Base-by-base conservation (phyloP, 1,140 invertebrate genomes). In the Lepidotrigona ventralis region DNA sequence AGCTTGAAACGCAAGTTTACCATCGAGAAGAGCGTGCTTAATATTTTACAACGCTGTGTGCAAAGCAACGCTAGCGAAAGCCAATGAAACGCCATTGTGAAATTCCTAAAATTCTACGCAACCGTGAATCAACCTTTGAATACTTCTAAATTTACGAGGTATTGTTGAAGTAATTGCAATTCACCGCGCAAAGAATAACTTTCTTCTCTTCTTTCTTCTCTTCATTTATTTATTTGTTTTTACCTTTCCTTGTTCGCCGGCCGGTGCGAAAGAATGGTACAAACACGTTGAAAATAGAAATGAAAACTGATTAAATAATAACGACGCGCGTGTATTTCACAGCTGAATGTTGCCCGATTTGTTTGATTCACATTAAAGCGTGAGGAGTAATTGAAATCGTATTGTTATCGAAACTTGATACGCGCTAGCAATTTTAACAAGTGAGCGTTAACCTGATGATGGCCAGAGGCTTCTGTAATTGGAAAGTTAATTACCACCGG, bases 121-220 rank as follows among this genome's bases (percentile, higher is more conserved):
- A 77, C 63, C 60, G 14, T 58, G 39, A 53, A 77, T 64, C 23
- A 60, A 51, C 46, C 26, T 66, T 66, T 66, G 46, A 51, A 66
- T 66, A 51, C 15, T 77, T 29, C 26, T 29, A 77, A 66, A 63
- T 77, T 53, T 66, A 66, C n/a, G 46, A 66, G 60, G 26, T 21
- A 77, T 75, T 46, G 73, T 75, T n/a, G 15, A 39, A 56, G 29
- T 3, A 33, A 33, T 58, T n/a, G 33, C 56, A 29, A 66, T 66
- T 56, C 83, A 60, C 83, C 39, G 60, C 39, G 73, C 58, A 56
- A 85, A 74, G 54, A 79, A 79, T 79, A 85, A 73, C 46, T 77
- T 33, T 33, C 39, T 23, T 69, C 39, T 69, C 23, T 17, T 33
- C 33, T 6, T 39, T 33, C 33, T 39, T 46, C 8, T 46, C 9